phyloP scores from a whole-genome alignment of 2,797 vertebrate genomes.

The Phalloptychus januarius region DNA sequence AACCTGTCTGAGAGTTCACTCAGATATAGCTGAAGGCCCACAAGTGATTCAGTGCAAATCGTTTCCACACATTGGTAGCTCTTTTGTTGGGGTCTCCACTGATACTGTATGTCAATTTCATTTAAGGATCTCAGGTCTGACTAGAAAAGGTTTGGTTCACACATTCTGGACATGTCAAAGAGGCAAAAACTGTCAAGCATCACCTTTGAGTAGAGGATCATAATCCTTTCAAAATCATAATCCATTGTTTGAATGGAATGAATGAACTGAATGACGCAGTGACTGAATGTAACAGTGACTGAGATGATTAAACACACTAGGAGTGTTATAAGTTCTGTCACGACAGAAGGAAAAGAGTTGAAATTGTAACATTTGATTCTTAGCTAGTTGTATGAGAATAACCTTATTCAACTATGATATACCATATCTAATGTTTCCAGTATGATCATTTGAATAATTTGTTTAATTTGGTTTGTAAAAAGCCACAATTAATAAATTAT shows the following conservation, averaged over 20 bases:
- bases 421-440: background rate
- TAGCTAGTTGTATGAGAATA: background rate
- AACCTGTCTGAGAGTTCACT: constrained; percentile 68
- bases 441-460: background rate
- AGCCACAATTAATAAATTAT: constrained; percentile 10
- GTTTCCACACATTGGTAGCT: constrained; percentile 63
- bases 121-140: constrained; percentile 53
- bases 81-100: constrained; percentile 74
- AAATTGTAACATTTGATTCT: background rate
- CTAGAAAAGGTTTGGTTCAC: constrained; percentile 48
- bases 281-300: background rate
- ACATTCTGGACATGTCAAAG: constrained; percentile 36
- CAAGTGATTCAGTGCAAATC: constrained; percentile 70
- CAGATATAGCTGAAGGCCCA: constrained; percentile 63
- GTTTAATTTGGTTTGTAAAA: constrained; percentile 26
- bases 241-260: background rate
- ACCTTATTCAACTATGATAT: background rate
- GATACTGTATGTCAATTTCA: constrained; percentile 70
- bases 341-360: background rate
- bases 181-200: constrained; percentile 33
- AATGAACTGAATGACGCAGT: background rate
- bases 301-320: background rate
- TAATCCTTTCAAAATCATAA: constrained; percentile 42
- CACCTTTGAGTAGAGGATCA: constrained; percentile 29
- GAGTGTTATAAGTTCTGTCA: background rate